A percentile compares a stretch with the other conserved stretches of the same genome.
These are phyloP conservation scores for Ctenopoma multispine DNA, from an alignment of 2,797 vertebrate species.

Conservation along the genomic window DNA sequence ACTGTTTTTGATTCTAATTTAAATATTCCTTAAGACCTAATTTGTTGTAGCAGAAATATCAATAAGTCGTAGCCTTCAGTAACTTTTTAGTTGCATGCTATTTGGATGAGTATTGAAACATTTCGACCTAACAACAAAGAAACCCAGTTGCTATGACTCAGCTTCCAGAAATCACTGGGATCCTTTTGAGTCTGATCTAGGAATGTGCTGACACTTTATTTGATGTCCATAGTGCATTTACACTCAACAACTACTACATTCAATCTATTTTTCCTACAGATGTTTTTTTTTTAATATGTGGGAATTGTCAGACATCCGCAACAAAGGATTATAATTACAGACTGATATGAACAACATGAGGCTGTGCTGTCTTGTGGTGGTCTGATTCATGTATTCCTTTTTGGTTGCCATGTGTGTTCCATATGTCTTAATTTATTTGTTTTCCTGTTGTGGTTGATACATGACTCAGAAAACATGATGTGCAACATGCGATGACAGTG, in stretches of 20 bases:
- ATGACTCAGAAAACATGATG: constrained; percentile 15
- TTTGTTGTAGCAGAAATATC: background rate
- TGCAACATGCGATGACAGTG: constrained; percentile 23
- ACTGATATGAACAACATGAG: background rate
- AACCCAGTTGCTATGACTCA: too few species aligned
- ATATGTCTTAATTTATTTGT: constrained; percentile 66
- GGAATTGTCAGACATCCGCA: background rate
- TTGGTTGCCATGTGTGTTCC: background rate
- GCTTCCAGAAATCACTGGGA: constrained; percentile 9
- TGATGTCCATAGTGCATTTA: constrained; percentile 1
- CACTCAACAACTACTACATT: background rate
- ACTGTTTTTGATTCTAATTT: too few species aligned
- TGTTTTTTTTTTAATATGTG: background rate
- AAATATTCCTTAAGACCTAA: background rate
- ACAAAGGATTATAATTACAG: background rate
- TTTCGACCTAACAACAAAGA: too few species aligned
- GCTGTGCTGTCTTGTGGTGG: background rate
- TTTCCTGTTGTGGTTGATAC: constrained; percentile 1
- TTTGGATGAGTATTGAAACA: too few species aligned
- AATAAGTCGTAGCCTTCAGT: constrained; percentile 1
- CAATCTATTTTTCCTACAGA: background rate
- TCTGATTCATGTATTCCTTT: constrained; percentile 14
- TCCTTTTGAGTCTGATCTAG: background rate
- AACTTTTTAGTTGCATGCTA: constrained; percentile 15
- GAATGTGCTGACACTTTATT: constrained; percentile 4